Conservation (phyloP, 1,140 invertebrate genomes). For the Holotrichia oblita region DNA sequence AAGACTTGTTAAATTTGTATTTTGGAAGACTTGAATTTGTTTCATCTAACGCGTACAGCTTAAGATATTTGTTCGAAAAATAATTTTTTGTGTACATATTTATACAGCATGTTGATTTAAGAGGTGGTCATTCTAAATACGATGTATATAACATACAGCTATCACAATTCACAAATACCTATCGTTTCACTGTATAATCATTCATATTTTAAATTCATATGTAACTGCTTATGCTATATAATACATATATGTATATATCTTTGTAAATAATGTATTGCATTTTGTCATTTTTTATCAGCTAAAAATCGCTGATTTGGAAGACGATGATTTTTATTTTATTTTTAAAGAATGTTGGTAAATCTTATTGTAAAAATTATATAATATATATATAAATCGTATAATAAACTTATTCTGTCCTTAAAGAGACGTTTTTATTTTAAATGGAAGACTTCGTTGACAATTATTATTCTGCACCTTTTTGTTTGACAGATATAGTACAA, state of each 20-base stretch:
- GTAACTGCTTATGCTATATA: too few relatives aligned
- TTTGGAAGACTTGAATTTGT: neutral
- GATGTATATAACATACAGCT: too few relatives aligned
- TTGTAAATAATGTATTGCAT: too few relatives aligned
- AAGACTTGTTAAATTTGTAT: neutral
- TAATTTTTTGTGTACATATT: too few relatives aligned
- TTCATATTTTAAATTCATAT: too few relatives aligned
- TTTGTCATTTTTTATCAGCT: too few relatives aligned
- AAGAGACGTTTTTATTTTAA: constrained; percentile 26
- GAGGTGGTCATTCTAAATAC: too few relatives aligned
- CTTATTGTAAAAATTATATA: neutral
- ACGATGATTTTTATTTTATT: neutral
- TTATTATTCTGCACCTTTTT: constrained; percentile 15
- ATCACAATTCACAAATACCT: too few relatives aligned
- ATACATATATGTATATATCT: too few relatives aligned
- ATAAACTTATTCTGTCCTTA: constrained; percentile 33
- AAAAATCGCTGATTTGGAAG: neutral
- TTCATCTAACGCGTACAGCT: neutral
- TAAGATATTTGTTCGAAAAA: neutral
- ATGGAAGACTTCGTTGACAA: constrained; percentile 46
- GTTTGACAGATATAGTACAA: neutral
- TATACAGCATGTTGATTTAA: too few relatives aligned
- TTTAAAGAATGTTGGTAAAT: neutral
- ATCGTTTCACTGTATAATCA: too few relatives aligned
- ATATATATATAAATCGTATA: constrained; percentile 8